These are phyloP conservation scores for Neodon shergylaensis DNA, from an alignment of 2,113 vertebrate genomes.

Conservation along the genomic window DNA sequence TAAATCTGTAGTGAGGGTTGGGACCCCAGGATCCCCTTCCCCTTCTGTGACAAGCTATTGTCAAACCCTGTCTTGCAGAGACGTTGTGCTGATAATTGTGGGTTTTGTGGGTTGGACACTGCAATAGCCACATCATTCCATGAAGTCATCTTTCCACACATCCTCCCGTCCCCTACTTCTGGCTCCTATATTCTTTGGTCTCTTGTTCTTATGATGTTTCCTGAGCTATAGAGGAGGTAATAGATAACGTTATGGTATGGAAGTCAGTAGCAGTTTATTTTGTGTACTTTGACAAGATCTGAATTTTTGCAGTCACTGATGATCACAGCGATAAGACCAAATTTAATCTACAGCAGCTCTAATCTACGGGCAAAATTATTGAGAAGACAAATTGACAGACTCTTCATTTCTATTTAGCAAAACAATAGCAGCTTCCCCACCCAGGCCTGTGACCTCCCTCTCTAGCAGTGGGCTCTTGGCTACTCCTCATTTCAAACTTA, in stretches of 20 bases:
- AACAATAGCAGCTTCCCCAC: neutral
- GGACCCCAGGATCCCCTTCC: neutral
- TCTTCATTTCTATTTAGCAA: neutral
- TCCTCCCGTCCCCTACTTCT: too few species aligned
- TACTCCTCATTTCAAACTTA: neutral
- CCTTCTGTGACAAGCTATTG: neutral
- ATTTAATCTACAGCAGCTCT: neutral
- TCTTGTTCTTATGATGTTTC: neutral
- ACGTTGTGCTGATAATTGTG: neutral
- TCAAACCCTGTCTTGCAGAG: neutral
- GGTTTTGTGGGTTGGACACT: neutral
- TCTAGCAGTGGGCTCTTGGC: neutral
- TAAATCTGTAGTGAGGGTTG: neutral
- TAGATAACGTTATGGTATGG: neutral
- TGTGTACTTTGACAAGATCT: too few species aligned
- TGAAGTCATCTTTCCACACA: too few species aligned
- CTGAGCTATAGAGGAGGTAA: neutral
- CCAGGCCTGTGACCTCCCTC: too few species aligned
- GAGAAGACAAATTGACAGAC: neutral
- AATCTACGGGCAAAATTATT: neutral
- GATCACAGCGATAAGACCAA: too few species aligned
- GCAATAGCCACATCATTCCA: too few species aligned
- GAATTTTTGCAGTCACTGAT: neutral
- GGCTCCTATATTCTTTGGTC: neutral
- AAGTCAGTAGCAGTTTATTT: neutral